A percentile compares a stretch with the other conserved stretches of the same genome.
phyloP scores from a whole-genome alignment of 1,140 invertebrate species.

The Colletes latitarsis region DNA sequence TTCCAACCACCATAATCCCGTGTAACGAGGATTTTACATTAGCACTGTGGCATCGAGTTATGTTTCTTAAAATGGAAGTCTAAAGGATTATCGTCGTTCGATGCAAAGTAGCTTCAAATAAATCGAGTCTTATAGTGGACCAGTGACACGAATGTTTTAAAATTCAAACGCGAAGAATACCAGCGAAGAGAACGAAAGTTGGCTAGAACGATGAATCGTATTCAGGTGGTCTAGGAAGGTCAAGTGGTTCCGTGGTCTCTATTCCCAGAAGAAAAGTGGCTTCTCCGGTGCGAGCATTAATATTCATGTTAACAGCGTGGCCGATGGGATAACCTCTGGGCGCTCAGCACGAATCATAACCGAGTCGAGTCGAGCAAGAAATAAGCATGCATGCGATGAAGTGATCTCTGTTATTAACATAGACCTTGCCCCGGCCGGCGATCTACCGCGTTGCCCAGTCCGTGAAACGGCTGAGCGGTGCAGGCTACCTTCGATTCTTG shows the following conservation, averaged over 20 bases:
- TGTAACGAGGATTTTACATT: too few species aligned
- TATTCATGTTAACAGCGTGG: conserved; percentile 66
- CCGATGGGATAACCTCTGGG: conserved; percentile 28
- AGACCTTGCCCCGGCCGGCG: conserved; percentile 74
- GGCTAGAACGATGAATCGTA: neutral
- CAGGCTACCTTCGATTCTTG: conserved; percentile 49
- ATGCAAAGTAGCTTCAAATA: too few species aligned
- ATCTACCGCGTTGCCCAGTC: conserved; percentile 54
- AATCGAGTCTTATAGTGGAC: too few species aligned
- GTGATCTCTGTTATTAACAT: conserved; percentile 78
- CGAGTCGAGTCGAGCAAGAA: conserved; percentile 62
- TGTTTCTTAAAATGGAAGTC: too few species aligned
- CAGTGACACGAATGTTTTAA: neutral
- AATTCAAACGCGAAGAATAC: neutral
- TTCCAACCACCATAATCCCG: too few species aligned
- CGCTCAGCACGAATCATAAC: conserved; percentile 67
- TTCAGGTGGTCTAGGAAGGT: conserved; percentile 21
- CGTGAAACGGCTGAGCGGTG: conserved; percentile 36
- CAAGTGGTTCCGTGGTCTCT: conserved; percentile 49
- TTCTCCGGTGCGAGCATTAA: conserved; percentile 65
- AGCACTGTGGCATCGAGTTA: too few species aligned
- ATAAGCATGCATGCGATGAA: conserved; percentile 77
- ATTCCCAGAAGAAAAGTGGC: conserved; percentile 67
- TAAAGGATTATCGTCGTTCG: too few species aligned
- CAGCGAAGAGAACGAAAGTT: neutral